Evolutionary conservation across 64 coral and sea anemone genomes (phyloP).

Genomic region (Pocillopora verrucosa): DNA sequence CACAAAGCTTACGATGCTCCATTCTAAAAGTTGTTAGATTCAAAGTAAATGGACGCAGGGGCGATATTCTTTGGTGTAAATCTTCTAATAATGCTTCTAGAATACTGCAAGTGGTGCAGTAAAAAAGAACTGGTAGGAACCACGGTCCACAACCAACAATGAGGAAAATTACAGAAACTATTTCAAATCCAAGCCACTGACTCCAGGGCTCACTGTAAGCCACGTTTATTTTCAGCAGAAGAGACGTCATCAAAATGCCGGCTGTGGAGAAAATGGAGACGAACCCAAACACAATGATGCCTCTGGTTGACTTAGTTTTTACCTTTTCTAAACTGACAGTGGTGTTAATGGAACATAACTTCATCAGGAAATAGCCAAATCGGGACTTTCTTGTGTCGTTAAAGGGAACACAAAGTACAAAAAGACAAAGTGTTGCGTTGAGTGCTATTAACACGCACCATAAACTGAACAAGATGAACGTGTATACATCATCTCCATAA

Average conservation of each 20-base stretch:
- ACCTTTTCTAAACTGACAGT: neutral
- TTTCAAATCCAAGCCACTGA: constrained; percentile 9
- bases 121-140: constrained; percentile 19
- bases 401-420: neutral
- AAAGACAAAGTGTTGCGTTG: neutral
- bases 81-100: constrained; percentile 2
- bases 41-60: neutral
- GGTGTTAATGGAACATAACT: neutral
- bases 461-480: neutral
- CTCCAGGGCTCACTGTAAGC: neutral
- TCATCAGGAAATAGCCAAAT: neutral
- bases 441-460: constrained; percentile 4
- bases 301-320: neutral
- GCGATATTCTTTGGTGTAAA: neutral
- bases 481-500: neutral
- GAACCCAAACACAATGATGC: neutral
- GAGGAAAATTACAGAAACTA: neutral
- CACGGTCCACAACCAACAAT: neutral
- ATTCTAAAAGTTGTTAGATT: neutral
- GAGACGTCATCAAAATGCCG: too few species aligned
- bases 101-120: constrained; percentile 1
- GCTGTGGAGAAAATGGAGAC: neutral
- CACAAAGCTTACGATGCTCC: neutral
- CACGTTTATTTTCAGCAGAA: neutral
- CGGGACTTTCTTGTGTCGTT: neutral